Percentiles rank a stretch among this genome's conserved stretches.
These are phyloP conservation scores for Spongia lamella DNA, from an alignment of 37 sponge, comb jelly and placozoan species.

Conservation along the genomic window DNA sequence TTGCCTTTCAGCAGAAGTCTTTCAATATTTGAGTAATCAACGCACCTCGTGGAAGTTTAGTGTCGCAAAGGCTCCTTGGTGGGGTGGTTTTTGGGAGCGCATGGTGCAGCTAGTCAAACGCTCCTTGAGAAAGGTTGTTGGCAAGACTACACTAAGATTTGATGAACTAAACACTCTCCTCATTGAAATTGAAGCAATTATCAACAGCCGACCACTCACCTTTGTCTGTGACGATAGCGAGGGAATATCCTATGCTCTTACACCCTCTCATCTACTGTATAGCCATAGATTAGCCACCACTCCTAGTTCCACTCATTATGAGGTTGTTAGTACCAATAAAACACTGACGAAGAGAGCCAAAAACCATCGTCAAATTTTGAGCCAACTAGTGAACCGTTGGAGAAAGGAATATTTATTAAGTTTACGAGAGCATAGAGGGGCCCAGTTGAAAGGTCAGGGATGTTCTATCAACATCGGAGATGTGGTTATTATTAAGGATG, in stretches of 20 bases:
- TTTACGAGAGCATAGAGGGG: slow-evolving; percentile 25
- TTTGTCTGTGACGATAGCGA: slow-evolving; percentile 9
- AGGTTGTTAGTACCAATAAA: slow-evolving; percentile 23
- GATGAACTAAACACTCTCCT: slow-evolving; percentile 34
- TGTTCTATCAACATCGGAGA: slow-evolving; percentile 14
- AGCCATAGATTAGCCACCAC: slow-evolving; percentile 37
- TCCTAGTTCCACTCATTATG: slow-evolving; percentile 28
- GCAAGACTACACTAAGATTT: slow-evolving; percentile 47
- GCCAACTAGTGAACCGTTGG: slow-evolving; percentile 45
- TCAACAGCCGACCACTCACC: slow-evolving; percentile 38
- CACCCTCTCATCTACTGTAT: slow-evolving; percentile 39
- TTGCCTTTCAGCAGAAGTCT: not conserved
- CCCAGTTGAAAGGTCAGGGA: not conserved
- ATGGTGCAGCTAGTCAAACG: slow-evolving; percentile 36
- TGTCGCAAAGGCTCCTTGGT: slow-evolving; percentile 51
- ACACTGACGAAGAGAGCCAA: slow-evolving; percentile 28
- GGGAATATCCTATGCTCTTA: slow-evolving; percentile 35
- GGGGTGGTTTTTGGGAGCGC: slow-evolving; percentile 52
- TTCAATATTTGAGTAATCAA: not conserved
- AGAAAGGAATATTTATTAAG: slow-evolving; percentile 38
- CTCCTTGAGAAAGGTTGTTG: slow-evolving; percentile 39
- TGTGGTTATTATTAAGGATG: slow-evolving; percentile 28
- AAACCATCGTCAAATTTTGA: slow-evolving; percentile 21
- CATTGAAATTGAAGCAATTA: slow-evolving; percentile 23
- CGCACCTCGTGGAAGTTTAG: slow-evolving; percentile 46